phyloP scores from a whole-genome alignment of 2,888 invertebrate species.

The Nasonia oneida region DNA sequence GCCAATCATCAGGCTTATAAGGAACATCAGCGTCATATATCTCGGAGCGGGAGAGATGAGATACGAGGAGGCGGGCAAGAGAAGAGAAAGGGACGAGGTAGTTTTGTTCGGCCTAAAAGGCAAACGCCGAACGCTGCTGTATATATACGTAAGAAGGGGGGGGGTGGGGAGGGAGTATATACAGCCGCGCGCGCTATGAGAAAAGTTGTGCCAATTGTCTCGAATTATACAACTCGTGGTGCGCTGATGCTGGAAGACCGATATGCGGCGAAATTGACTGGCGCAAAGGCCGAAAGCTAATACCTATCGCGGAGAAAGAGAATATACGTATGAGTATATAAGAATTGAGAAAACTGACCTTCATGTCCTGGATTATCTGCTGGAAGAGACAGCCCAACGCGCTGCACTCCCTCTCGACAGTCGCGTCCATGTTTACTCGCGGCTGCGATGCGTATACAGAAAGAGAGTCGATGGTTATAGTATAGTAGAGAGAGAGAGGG shows the following conservation, averaged over 20 bases:
- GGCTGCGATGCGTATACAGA: neutral
- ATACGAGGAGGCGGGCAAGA: neutral
- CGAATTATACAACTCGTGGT: conserved; percentile 41
- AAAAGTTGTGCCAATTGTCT: conserved; percentile 59
- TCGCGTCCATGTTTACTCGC: conserved; percentile 84
- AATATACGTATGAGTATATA: neutral
- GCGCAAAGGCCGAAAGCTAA: too few species aligned
- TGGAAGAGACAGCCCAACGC: conserved; percentile 95
- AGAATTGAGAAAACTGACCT: conserved; percentile 85
- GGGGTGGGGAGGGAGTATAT: neutral
- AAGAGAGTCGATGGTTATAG: neutral
- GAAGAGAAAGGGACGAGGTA: conserved; percentile 42
- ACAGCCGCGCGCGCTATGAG: neutral
- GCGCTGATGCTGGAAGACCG: neutral
- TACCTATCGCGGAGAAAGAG: neutral
- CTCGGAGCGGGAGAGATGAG: conserved; percentile 13
- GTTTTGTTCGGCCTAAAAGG: conserved; percentile 4
- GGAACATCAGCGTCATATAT: neutral
- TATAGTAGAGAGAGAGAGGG: neutral
- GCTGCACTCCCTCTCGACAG: conserved; percentile 91
- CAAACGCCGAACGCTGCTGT: neutral
- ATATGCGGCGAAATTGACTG: too few species aligned
- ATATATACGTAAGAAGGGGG: neutral
- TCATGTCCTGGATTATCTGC: conserved; percentile 97
- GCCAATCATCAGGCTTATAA: neutral